Evolutionary conservation across 2,888 invertebrate species (phyloP).

Genomic region (Hirtodrosophila alboralis): DNA sequence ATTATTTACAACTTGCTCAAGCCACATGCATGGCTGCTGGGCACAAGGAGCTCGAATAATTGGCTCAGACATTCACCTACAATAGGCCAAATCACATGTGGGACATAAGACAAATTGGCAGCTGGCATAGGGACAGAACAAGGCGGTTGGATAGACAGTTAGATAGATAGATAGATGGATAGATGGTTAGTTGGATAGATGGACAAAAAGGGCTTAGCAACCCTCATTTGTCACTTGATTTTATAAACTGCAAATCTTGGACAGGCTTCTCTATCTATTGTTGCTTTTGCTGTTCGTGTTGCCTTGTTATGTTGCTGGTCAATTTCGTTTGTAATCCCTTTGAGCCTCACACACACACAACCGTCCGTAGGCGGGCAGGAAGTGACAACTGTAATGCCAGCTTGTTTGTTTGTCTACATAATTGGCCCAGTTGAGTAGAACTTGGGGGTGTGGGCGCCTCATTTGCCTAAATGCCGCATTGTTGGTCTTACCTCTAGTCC

Average conservation of each 20-base stretch:
- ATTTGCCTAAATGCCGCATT: conserved; percentile 62
- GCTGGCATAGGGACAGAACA: conserved; percentile 34
- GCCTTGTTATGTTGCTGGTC: conserved; percentile 75
- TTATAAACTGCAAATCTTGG: conserved; percentile 72
- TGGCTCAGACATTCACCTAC: conserved; percentile 47
- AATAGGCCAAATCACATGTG: conserved; percentile 53
- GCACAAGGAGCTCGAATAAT: conserved; percentile 46
- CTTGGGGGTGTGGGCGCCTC: conserved; percentile 19
- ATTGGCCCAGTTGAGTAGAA: conserved; percentile 65
- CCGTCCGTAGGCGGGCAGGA: conserved; percentile 42
- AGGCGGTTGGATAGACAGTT: conserved; percentile 31
- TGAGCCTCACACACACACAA: conserved; percentile 48
- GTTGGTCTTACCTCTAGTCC: conserved; percentile 40
- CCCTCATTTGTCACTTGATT: conserved; percentile 77
- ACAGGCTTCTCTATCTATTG: conserved; percentile 19
- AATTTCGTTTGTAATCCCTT: conserved; percentile 76
- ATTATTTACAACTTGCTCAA: conserved; percentile 50
- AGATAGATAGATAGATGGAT: conserved; percentile 14
- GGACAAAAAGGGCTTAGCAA: conserved; percentile 53
- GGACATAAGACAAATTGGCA: conserved; percentile 51
- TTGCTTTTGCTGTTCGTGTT: conserved; percentile 27
- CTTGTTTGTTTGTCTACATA: conserved; percentile 73
- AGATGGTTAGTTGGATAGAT: conserved; percentile 13
- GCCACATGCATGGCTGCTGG: conserved; percentile 16
- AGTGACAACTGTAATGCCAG: conserved; percentile 73